Conservation (phyloP, 2,797 vertebrate genomes). For the Gymnopithys bicolor region DNA sequence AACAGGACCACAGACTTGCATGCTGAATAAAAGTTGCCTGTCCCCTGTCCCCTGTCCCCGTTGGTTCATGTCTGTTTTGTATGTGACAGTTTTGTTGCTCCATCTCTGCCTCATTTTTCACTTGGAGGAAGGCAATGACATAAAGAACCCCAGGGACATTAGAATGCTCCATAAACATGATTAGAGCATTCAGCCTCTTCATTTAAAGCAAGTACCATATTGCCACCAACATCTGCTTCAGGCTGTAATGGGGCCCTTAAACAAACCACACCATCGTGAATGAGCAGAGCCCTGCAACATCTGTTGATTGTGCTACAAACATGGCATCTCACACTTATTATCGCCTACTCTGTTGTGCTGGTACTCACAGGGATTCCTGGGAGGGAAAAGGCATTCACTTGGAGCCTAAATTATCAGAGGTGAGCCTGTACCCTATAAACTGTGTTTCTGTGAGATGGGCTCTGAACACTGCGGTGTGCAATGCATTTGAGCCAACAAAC, state of each 20-base stretch:
- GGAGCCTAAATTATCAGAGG: background rate
- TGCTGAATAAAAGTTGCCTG: background rate
- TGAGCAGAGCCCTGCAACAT: background rate
- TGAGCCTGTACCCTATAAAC: background rate
- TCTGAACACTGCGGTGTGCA: background rate
- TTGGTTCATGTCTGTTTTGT: background rate
- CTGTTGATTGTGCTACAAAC: background rate
- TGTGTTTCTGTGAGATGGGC: background rate
- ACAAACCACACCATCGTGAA: background rate
- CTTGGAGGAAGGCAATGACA: constrained; percentile 2
- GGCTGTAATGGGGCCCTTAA: constrained; percentile 1
- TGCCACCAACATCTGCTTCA: constrained; percentile 33
- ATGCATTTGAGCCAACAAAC: background rate
- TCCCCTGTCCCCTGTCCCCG: background rate
- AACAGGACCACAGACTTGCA: background rate
- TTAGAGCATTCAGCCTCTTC: constrained; percentile 44
- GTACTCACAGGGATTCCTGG: background rate
- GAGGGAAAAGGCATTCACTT: background rate
- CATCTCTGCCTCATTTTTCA: background rate
- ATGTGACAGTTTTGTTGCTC: background rate
- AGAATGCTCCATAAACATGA: constrained; percentile 33
- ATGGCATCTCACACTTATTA: background rate
- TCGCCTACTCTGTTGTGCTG: background rate
- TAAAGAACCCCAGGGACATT: constrained; percentile 16
- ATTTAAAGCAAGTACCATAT: constrained; percentile 42